Conservation (phyloP, 2,113 vertebrate species). For the Mesoclemmys tuberculata region DNA sequence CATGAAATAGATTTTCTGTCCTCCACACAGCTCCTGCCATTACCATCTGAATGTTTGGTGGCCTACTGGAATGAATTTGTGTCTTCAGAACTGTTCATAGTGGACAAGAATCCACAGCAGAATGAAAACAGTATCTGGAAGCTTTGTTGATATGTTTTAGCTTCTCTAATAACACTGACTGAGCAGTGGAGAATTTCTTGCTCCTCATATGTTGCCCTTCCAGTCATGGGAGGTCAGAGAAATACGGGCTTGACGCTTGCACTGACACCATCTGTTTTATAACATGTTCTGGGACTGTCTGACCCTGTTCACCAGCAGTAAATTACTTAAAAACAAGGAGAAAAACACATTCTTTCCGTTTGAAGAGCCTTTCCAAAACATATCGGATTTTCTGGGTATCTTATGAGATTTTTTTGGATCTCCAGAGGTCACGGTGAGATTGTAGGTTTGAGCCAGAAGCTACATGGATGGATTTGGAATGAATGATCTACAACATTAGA, state of each 20-base stretch:
- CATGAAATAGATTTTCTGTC: background rate
- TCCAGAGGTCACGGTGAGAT: background rate
- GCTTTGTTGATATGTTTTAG: no score
- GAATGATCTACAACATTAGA: background rate
- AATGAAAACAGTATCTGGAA: background rate
- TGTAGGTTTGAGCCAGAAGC: background rate
- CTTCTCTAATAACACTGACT: no score
- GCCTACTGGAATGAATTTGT: background rate
- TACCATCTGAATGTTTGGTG: background rate
- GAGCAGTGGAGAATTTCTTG: background rate
- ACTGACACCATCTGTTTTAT: background rate
- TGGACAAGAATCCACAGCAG: background rate
- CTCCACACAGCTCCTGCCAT: background rate
- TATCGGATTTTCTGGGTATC: background rate
- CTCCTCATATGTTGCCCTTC: background rate
- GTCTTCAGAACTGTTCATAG: background rate
- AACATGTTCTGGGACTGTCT: background rate
- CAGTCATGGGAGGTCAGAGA: background rate
- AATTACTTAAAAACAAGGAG: background rate
- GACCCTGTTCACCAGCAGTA: background rate
- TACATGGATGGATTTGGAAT: background rate
- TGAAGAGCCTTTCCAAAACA: background rate
- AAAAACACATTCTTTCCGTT: background rate
- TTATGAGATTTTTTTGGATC: background rate
- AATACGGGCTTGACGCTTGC: background rate